phyloP scores from a whole-genome alignment of 2,113 vertebrate genomes.

The Xiphophorus maculatus region DNA sequence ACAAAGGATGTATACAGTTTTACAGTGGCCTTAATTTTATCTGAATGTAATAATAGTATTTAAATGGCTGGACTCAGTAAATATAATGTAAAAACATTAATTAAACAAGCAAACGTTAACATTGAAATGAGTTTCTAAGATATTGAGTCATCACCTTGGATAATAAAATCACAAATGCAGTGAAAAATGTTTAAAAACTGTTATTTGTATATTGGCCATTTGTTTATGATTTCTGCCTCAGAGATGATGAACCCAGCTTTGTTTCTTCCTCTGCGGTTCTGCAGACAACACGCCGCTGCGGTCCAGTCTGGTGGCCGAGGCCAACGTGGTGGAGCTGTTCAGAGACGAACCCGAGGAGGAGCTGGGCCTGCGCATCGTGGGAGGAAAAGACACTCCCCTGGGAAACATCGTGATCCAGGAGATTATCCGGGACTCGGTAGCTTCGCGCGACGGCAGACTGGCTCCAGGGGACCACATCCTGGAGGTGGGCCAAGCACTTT shows the following conservation, averaged over 20 bases:
- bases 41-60: neutral
- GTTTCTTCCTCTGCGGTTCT: neutral
- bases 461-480: slow-evolving; percentile 92
- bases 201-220: neutral
- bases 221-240: neutral
- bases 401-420: slow-evolving; percentile 93
- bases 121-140: too few relatives aligned
- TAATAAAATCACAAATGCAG: neutral
- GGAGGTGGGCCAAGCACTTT: slow-evolving; percentile 80
- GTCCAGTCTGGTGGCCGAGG: slow-evolving; percentile 89
- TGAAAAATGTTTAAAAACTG: neutral
- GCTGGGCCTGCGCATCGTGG: slow-evolving; percentile 89
- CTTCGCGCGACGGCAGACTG: slow-evolving; percentile 85
- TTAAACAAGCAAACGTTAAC: too few relatives aligned
- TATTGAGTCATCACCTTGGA: neutral
- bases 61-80: neutral
- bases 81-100: too few relatives aligned
- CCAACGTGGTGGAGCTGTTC: slow-evolving; percentile 85
- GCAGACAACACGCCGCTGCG: slow-evolving; percentile 84
- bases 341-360: slow-evolving; percentile 85
- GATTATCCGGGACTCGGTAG: slow-evolving; percentile 83
- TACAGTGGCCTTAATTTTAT: neutral
- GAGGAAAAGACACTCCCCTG: slow-evolving; percentile 91
- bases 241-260: neutral
- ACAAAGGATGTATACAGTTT: too few relatives aligned